phyloP scores from a whole-genome alignment of 2,113 vertebrate genomes.

The Entomyzon cyanotis region DNA sequence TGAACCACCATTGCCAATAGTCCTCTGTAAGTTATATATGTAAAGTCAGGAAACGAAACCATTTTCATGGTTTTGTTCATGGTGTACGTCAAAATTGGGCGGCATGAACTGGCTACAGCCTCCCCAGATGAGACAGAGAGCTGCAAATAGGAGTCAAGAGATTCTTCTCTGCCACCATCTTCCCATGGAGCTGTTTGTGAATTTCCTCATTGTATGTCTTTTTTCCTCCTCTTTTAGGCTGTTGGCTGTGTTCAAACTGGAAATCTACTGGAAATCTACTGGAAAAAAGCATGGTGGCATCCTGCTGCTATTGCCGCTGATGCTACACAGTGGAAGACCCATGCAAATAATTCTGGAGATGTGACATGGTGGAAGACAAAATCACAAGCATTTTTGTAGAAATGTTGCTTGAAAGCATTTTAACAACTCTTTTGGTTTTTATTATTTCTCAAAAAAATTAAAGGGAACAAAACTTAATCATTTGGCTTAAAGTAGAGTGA shows the following conservation, averaged over 20 bases:
- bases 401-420: background rate
- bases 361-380: background rate
- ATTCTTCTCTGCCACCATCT: background rate
- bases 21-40: background rate
- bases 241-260: background rate
- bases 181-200: background rate
- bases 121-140: background rate
- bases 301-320: background rate
- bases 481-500: background rate
- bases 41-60: background rate
- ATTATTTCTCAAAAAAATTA: background rate
- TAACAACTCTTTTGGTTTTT: background rate
- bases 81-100: accelerated
- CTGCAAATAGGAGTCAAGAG: background rate
- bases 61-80: accelerated
- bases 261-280: background rate
- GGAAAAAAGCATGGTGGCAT: background rate
- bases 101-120: background rate
- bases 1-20: background rate
- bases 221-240: background rate
- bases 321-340: background rate
- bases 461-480: background rate
- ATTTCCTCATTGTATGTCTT: background rate
- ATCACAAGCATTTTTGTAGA: background rate
- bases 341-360: background rate